A percentile compares a stretch with the other conserved stretches of the same genome.
Conservation (phyloP, 2,797 vertebrate genomes). For the Diplodus sargus region DNA sequence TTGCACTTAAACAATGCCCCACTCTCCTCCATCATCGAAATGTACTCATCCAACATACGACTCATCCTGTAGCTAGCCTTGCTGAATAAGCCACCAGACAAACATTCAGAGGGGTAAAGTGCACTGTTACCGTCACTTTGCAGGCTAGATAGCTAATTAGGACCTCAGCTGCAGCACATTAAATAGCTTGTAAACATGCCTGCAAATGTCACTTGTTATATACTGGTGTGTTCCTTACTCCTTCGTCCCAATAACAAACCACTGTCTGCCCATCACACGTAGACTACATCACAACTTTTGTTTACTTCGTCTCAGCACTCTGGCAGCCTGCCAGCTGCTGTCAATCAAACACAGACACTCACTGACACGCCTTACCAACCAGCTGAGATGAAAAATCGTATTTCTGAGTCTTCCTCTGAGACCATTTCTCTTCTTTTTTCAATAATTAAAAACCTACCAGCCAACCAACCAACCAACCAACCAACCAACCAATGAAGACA, state of each 20-base stretch:
- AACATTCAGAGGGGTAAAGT: not conserved
- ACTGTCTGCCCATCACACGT: not conserved
- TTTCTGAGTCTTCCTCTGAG: not conserved
- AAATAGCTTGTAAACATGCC: not conserved
- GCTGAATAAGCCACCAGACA: not conserved
- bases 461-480: not conserved
- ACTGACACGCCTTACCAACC: not conserved
- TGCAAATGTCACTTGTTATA: not conserved
- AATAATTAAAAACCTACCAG: not conserved
- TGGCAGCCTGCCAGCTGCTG: not conserved
- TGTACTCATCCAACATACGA: no score
- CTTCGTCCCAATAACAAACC: no score
- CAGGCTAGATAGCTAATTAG: constrained; percentile 1
- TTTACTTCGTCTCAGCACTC: not conserved
- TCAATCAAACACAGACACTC: constrained; percentile 1
- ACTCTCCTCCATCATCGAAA: not conserved
- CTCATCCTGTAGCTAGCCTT: not conserved
- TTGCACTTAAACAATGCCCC: not conserved
- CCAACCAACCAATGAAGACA: not conserved
- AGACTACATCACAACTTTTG: not conserved
- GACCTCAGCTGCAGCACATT: constrained; percentile 3
- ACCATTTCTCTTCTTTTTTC: not conserved
- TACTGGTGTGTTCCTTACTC: not conserved
- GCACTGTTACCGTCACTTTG: not conserved
- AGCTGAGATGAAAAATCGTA: not conserved